Evolutionary conservation across 2,113 vertebrate species (phyloP).

Genomic region (Thomomys bottae): DNA sequence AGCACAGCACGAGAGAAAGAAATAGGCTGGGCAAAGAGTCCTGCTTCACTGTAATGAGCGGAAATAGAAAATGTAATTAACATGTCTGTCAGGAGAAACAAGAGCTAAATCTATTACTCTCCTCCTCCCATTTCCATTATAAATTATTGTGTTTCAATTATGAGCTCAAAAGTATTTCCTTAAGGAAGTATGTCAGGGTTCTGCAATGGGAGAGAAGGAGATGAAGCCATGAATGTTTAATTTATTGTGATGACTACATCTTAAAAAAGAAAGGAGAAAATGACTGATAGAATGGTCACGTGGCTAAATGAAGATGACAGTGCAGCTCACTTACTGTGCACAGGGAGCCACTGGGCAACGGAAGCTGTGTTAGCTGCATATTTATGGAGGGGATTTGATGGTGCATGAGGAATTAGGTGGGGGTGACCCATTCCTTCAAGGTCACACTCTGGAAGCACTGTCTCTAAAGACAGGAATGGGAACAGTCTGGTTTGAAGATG

Average conservation of each 20-base stretch:
- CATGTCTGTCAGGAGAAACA: conserved; percentile 71
- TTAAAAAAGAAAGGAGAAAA: background rate
- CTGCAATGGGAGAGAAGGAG: conserved; percentile 57
- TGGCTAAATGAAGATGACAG: background rate
- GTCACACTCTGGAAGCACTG: background rate
- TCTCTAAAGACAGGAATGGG: background rate
- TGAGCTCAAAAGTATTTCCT: conserved; percentile 75
- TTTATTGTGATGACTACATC: conserved; percentile 51
- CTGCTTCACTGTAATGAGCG: conserved; percentile 39
- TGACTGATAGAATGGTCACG: background rate
- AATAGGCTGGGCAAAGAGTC: background rate
- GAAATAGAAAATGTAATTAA: conserved; percentile 79
- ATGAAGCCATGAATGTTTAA: conserved; percentile 69
- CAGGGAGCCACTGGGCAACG: background rate
- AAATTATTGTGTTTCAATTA: conserved; percentile 73
- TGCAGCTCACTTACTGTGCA: background rate
- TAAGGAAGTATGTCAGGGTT: conserved; percentile 72
- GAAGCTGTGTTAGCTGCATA: background rate
- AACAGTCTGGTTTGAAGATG: too few species aligned
- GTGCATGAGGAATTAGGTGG: rapidly evolving
- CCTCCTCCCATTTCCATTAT: conserved; percentile 44
- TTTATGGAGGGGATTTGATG: rapidly evolving
- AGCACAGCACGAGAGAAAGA: too few species aligned
- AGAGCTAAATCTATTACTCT: conserved; percentile 64
- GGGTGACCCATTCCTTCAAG: rapidly evolving